Evolutionary conservation across 2,888 invertebrate species (phyloP).

Genomic region (Euphydryas editha): DNA sequence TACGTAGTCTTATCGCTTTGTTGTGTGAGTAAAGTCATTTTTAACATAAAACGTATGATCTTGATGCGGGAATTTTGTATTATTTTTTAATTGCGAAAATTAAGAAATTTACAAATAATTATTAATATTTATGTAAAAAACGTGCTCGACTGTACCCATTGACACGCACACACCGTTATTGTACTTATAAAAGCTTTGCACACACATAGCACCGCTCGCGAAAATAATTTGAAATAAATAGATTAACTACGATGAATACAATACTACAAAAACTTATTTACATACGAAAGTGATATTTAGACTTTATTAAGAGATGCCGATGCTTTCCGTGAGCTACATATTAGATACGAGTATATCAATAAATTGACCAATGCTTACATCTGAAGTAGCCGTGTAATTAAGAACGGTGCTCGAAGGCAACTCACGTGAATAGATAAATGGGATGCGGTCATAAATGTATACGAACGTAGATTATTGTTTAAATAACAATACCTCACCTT

Average conservation of each 20-base stretch:
- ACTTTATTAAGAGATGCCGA: slow-evolving; percentile 5
- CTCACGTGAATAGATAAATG: slow-evolving; percentile 44
- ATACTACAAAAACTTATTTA: not conserved
- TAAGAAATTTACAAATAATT: too few species aligned
- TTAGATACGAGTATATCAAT: slow-evolving; percentile 44
- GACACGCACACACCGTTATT: too few species aligned
- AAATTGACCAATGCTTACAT: slow-evolving; percentile 49
- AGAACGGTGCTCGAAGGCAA: slow-evolving; percentile 50
- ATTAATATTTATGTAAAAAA: too few species aligned
- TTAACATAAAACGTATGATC: too few species aligned
- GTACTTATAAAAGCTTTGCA: too few species aligned
- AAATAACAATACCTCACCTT: slow-evolving; percentile 5
- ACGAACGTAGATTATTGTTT: slow-evolving; percentile 15
- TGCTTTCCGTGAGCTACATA: slow-evolving; percentile 6
- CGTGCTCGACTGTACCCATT: too few species aligned
- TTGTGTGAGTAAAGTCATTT: too few species aligned
- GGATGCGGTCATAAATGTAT: slow-evolving; percentile 18
- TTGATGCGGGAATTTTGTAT: too few species aligned
- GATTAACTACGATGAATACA: not conserved
- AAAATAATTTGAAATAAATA: too few species aligned
- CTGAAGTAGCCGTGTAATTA: slow-evolving; percentile 60
- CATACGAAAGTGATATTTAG: not conserved
- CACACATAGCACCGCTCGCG: too few species aligned
- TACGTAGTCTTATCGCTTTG: too few species aligned
- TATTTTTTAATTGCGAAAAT: too few species aligned